Base-by-base conservation (phyloP, 2,113 vertebrate species). In the Engraulis encrasicolus region DNA sequence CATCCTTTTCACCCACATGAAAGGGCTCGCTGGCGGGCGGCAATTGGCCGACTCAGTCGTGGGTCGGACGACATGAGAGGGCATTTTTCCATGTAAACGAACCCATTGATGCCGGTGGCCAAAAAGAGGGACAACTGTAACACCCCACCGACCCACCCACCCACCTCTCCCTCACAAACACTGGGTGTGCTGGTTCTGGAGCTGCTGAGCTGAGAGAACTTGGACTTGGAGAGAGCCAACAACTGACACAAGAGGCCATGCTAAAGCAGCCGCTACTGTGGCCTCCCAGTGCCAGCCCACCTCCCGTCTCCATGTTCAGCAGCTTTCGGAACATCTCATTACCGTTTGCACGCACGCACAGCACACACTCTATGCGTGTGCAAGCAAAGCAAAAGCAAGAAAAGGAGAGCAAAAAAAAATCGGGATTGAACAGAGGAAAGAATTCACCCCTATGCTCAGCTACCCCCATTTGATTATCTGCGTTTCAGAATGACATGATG, bases 1-100 rank as follows among this genome's bases (percentile, higher is more conserved):
- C 87, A 45, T 80, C 88, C 90, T 85, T 92, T 94, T 93, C 92
- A 93, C 89, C 91, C 92, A 93, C 92, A 92, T 93, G 91, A 93
- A 92, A 92, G 91, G n/a, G 90, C 90, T 90, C 90, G 87, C 91
- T 86, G 90, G 90, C 85, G 89, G 89, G 85, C 88, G 90, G 89
- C 88, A 88, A 90, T 91, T 89, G 90, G 92, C 89, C 89, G 88
- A 92, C 92, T 92, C 90, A 92, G 78, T 91, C 89, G 84, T 14
- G 87, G 88, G 88, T 87, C 87, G 90, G 89, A 91, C 91, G 87
- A 85, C 81, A 90, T 88, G 82, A 82, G 81, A 82, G 52, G 79
- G 78, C 81, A 80, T 92, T 92, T n/a, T 94, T 93, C 89, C 91
- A 93, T 90, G 87, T 91, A 93, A 92, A 94, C 93, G 85, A 94